phyloP scores from a whole-genome alignment of 2,113 vertebrate genomes.

The Trogon surrucura region DNA sequence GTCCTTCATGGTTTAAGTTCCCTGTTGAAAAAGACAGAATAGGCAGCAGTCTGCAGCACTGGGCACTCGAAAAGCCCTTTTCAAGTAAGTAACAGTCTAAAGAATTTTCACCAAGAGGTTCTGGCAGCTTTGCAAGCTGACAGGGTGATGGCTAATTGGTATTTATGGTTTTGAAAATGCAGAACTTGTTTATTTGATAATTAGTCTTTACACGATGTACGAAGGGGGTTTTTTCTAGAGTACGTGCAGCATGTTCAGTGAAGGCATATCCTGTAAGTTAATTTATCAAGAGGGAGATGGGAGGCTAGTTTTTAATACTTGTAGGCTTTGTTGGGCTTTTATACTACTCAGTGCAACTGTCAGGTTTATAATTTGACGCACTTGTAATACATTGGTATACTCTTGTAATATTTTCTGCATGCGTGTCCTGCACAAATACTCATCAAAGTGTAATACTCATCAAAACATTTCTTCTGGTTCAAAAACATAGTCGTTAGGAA shows the following conservation, averaged over 20 bases:
- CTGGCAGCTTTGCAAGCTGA: background rate
- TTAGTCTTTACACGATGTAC: background rate
- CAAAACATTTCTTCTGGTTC: background rate
- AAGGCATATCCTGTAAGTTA: background rate
- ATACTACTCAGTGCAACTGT: background rate
- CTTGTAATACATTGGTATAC: background rate
- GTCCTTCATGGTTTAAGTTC: background rate
- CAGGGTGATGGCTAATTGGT: background rate
- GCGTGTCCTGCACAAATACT: background rate
- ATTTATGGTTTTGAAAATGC: background rate
- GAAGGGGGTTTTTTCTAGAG: background rate
- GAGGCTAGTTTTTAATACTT: background rate
- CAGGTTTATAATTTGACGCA: background rate
- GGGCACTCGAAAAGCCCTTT: background rate
- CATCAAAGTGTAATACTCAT: background rate
- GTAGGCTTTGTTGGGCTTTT: background rate
- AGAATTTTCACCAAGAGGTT: background rate
- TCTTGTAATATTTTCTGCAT: background rate
- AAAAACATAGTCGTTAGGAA: background rate
- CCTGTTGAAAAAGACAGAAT: background rate
- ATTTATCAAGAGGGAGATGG: background rate
- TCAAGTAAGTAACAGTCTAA: background rate
- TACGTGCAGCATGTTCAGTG: background rate
- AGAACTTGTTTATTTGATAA: background rate
- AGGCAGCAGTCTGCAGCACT: background rate